Conservation (phyloP, 92 coral and sea anemone genomes). For the Epizoanthus fatuus region DNA sequence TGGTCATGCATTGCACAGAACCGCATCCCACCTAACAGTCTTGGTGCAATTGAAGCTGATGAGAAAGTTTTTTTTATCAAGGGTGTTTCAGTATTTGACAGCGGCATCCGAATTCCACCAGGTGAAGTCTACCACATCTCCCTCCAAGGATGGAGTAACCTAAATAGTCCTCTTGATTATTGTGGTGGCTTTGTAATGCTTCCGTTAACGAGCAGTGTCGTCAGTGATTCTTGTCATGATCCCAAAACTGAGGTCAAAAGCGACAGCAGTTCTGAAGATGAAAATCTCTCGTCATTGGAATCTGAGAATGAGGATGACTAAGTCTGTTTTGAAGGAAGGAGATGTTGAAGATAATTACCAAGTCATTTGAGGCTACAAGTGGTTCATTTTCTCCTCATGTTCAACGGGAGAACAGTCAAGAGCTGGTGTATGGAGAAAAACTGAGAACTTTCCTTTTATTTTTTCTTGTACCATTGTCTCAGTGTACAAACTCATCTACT, state of each 20-base stretch:
- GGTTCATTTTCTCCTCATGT: no score
- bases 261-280: background rate
- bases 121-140: conserved; percentile 62
- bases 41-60: conserved; percentile 46
- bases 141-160: conserved; percentile 43
- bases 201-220: conserved; percentile 7
- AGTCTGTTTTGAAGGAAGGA: no score
- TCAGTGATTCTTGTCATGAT: background rate
- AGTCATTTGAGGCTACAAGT: no score
- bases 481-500: no score
- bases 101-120: conserved; percentile 51
- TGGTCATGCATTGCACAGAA: conserved; percentile 51
- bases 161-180: background rate
- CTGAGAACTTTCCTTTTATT: no score
- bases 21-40: conserved; percentile 56
- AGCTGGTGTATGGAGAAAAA: no score
- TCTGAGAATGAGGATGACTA: no score
- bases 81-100: conserved; percentile 48
- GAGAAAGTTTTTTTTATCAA: conserved; percentile 46
- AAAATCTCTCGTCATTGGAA: no score
- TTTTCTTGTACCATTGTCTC: no score
- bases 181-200: background rate
- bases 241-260: background rate
- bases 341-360: no score
- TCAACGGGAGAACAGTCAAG: no score